Evolutionary conservation across 2,113 vertebrate genomes (phyloP).

Genomic region (Salvelinus alpinus): DNA sequence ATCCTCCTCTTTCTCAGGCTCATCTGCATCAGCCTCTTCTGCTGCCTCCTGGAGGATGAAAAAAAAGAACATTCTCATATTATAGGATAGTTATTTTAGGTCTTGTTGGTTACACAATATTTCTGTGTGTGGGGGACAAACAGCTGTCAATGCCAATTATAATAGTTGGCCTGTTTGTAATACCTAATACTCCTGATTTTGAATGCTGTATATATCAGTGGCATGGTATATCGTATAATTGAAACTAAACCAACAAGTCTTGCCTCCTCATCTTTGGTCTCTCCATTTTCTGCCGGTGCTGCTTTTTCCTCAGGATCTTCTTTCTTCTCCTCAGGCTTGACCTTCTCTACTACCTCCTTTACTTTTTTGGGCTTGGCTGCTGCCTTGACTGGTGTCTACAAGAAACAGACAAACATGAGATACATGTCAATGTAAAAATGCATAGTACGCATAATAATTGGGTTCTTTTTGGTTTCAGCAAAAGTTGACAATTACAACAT

Average conservation of each 20-base stretch:
- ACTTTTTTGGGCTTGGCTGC: slow-evolving; percentile 80
- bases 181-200: background rate
- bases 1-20: slow-evolving; percentile 72
- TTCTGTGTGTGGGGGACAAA: slow-evolving; percentile 3
- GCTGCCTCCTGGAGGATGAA: slow-evolving; percentile 67
- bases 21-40: slow-evolving; percentile 69
- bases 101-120: background rate
- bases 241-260: slow-evolving; percentile 6
- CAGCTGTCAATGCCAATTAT: background rate
- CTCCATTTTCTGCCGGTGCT: slow-evolving; percentile 86
- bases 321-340: slow-evolving; percentile 77
- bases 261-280: slow-evolving; percentile 78
- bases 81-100: background rate
- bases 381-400: slow-evolving; percentile 70
- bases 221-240: background rate
- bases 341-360: slow-evolving; percentile 76
- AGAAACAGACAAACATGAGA: background rate
- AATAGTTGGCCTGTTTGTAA: too few species aligned
- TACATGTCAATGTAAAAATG: background rate
- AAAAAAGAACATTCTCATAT: background rate
- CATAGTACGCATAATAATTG: background rate
- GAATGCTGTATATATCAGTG: background rate
- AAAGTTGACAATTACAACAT: slow-evolving; percentile 43
- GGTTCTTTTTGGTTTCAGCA: too few species aligned
- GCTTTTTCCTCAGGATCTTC: slow-evolving; percentile 77